A percentile compares a stretch with the other conserved stretches of the same genome.
Evolutionary conservation across 2,888 invertebrate species (phyloP).

Genomic region (Chrysomela aeneicollis): DNA sequence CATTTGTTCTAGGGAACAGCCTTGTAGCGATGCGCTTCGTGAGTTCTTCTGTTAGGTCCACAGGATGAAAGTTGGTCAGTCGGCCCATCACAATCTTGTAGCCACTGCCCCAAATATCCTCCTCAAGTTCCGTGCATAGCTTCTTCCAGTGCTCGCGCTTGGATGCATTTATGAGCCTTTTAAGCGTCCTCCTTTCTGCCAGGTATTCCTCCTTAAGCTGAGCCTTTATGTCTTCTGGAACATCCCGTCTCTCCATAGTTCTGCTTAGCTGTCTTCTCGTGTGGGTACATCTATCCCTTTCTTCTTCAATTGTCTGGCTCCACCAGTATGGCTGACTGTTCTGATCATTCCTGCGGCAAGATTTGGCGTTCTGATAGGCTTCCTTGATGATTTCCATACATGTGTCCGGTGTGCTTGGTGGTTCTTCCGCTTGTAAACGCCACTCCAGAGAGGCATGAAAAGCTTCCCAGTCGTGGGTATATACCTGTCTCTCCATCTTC

Average conservation of each 20-base stretch:
- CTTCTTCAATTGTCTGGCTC: not conserved
- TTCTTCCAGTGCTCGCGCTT: slow-evolving; percentile 1
- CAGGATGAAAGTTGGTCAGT: not conserved
- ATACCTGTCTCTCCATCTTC: not conserved
- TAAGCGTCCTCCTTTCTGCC: not conserved
- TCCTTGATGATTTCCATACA: not conserved
- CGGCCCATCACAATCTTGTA: slow-evolving; percentile 2
- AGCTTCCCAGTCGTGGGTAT: not conserved
- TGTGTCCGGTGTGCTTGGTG: too few species aligned
- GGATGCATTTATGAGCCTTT: not conserved
- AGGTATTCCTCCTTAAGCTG: not conserved
- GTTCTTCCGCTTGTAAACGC: not conserved
- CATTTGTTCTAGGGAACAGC: not conserved
- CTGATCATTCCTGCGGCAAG: too few species aligned
- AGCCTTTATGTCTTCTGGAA: not conserved
- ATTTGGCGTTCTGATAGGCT: not conserved
- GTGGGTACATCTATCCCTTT: not conserved
- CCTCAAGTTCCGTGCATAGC: not conserved
- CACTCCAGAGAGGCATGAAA: not conserved
- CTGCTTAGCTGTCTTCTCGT: not conserved
- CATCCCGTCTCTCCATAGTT: not conserved
- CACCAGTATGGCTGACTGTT: not conserved
- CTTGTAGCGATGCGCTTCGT: not conserved
- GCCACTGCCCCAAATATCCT: slow-evolving; percentile 8
- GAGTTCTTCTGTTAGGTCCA: not conserved